Percentiles rank a stretch among this genome's conserved stretches.
phyloP scores from a whole-genome alignment of 2,113 vertebrate genomes.

The Gallinago paraguaiae region DNA sequence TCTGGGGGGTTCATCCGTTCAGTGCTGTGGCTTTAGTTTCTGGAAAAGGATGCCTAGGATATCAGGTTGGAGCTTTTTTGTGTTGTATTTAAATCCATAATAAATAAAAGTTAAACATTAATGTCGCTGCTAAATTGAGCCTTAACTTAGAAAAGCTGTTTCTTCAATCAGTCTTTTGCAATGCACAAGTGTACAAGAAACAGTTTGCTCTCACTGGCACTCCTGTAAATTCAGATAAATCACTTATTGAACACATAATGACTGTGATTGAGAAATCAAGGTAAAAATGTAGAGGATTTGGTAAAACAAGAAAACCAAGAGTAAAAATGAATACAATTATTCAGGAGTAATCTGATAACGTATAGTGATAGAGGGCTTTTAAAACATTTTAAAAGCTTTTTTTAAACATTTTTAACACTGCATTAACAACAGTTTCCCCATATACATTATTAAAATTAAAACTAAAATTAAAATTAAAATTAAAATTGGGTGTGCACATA shows the following conservation, averaged over 20 bases:
- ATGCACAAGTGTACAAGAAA: neutral
- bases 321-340: neutral
- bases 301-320: neutral
- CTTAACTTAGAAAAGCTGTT: neutral
- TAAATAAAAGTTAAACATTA: conserved; percentile 28
- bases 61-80: neutral
- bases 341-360: neutral
- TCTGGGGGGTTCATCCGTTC: neutral
- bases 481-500: neutral
- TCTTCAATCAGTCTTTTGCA: conserved; percentile 10
- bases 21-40: neutral
- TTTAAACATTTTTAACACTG: neutral
- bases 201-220: neutral
- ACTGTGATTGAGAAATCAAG: neutral
- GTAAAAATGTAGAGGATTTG: neutral
- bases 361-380: neutral
- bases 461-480: neutral
- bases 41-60: neutral
- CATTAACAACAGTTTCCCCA: neutral
- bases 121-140: conserved; percentile 10
- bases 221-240: neutral
- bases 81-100: neutral
- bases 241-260: neutral
- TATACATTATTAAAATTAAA: neutral
- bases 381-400: neutral